Conservation (phyloP, 2,888 invertebrate genomes). For the Craniophora ligustri region DNA sequence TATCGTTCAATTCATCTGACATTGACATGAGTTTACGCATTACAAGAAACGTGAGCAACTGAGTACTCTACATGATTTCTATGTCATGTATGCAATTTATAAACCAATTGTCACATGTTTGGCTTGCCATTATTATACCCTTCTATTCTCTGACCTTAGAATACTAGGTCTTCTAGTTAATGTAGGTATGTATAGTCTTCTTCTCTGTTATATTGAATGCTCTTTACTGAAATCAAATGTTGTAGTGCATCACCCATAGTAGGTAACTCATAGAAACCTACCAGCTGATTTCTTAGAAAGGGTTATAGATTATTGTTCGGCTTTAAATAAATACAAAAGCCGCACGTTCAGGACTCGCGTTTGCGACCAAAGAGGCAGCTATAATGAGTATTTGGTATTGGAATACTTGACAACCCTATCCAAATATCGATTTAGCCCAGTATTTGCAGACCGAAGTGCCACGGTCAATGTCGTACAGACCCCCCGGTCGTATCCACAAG, state of each 20-base stretch:
- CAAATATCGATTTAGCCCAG: slow-evolving; percentile 56
- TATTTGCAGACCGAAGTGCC: slow-evolving; percentile 50
- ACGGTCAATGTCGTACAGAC: slow-evolving; percentile 62
- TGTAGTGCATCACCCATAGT: too few species aligned
- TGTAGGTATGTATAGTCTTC: too few species aligned
- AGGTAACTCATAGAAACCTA: too few species aligned
- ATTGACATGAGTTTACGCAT: slow-evolving; percentile 15
- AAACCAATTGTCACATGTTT: slow-evolving; percentile 3
- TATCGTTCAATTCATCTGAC: slow-evolving; percentile 8
- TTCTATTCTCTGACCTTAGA: too few species aligned
- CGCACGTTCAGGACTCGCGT: too few species aligned
- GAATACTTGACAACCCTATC: slow-evolving; percentile 31
- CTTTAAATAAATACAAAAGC: too few species aligned
- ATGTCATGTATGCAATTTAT: slow-evolving; percentile 9
- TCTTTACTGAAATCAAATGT: too few species aligned
- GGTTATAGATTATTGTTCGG: too few species aligned
- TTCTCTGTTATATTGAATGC: too few species aligned
- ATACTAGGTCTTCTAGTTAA: too few species aligned
- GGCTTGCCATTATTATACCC: not conserved
- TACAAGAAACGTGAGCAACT: slow-evolving; percentile 17
- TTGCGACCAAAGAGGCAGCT: too few species aligned
- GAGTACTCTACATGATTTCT: not conserved
- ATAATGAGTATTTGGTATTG: not conserved
- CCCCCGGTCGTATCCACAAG: slow-evolving; percentile 27
- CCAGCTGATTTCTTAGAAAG: too few species aligned